phyloP scores from a whole-genome alignment of 1,140 invertebrate species.

The Drosophila arizonae region DNA sequence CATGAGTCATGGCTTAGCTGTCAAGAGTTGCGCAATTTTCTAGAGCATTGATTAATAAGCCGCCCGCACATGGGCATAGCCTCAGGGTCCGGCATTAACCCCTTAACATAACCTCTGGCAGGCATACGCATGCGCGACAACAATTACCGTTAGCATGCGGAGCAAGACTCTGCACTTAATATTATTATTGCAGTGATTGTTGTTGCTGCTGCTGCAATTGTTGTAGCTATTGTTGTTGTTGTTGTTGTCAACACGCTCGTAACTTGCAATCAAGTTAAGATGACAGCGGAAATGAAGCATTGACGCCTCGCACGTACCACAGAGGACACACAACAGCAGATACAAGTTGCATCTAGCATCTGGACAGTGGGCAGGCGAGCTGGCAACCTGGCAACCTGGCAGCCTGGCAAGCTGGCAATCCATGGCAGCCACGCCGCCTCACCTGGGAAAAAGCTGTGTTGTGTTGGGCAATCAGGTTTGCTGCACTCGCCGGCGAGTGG shows the following conservation, averaged over 20 bases:
- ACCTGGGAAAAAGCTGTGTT: conserved; percentile 39
- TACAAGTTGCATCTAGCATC: conserved; percentile 26
- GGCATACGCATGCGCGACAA: conserved; percentile 48
- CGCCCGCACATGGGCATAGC: conserved; percentile 51
- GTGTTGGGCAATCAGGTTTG: conserved; percentile 72
- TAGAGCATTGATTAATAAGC: conserved; percentile 66
- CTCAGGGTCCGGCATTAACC: conserved; percentile 28
- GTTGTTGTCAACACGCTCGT: conserved; percentile 80
- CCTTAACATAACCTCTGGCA: conserved; percentile 14
- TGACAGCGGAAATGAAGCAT: conserved; percentile 83
- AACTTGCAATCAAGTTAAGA: conserved; percentile 83
- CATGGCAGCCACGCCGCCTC: conserved; percentile 1
- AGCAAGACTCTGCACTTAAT: conserved; percentile 6
- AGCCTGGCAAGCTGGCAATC: too few relatives aligned
- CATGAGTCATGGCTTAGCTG: conserved; percentile 67
- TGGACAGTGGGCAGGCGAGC: conserved; percentile 56
- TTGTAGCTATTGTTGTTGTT: conserved; percentile 48
- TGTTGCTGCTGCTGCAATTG: conserved; percentile 43
- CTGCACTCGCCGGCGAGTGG: conserved; percentile 55
- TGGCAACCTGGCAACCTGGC: not conserved
- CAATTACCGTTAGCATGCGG: conserved; percentile 60
- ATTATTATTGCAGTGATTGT: not conserved
- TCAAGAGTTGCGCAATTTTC: conserved; percentile 28
- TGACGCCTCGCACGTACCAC: conserved; percentile 82
- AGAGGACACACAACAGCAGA: conserved; percentile 14